These are phyloP conservation scores for Sminthurides aquaticus DNA, from an alignment of 2,888 invertebrate genomes.

Conservation along the genomic window DNA sequence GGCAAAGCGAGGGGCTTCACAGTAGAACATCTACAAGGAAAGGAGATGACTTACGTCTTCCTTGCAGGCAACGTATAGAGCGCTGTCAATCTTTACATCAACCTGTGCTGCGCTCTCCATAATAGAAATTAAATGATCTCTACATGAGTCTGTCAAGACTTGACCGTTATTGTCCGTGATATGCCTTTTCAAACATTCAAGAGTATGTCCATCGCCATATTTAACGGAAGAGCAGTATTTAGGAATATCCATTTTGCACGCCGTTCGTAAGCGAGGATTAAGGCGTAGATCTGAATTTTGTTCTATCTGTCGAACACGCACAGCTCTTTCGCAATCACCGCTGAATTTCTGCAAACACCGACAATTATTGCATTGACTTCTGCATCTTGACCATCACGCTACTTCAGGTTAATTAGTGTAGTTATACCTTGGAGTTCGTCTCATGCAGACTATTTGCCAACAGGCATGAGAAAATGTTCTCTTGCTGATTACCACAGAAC, in stretches of 20 bases:
- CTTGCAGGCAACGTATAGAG: constrained; percentile 70
- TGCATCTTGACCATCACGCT: constrained; percentile 49
- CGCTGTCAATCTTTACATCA: constrained; percentile 82
- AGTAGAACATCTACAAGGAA: background rate
- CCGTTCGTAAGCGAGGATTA: constrained; percentile 56
- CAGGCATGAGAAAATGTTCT: constrained; percentile 29
- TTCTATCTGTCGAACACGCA: constrained; percentile 81
- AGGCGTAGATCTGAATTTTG: constrained; percentile 73
- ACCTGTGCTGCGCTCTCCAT: constrained; percentile 74
- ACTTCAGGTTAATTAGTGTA: too few relatives aligned
- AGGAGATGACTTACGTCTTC: constrained; percentile 50
- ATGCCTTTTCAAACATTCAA: constrained; percentile 35
- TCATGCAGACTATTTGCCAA: background rate
- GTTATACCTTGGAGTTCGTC: background rate
- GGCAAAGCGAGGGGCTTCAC: background rate
- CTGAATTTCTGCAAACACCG: constrained; percentile 52
- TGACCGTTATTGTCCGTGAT: constrained; percentile 29
- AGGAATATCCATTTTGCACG: constrained; percentile 74
- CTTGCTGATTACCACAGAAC: constrained; percentile 60
- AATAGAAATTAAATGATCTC: constrained; percentile 71
- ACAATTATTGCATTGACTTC: constrained; percentile 82
- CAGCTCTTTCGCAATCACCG: constrained; percentile 72
- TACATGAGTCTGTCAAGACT: constrained; percentile 55
- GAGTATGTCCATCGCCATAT: constrained; percentile 37
- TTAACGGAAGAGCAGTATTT: constrained; percentile 58